Conservation (phyloP, 2,113 vertebrate genomes). For the Tenebrosternarchus preto region DNA sequence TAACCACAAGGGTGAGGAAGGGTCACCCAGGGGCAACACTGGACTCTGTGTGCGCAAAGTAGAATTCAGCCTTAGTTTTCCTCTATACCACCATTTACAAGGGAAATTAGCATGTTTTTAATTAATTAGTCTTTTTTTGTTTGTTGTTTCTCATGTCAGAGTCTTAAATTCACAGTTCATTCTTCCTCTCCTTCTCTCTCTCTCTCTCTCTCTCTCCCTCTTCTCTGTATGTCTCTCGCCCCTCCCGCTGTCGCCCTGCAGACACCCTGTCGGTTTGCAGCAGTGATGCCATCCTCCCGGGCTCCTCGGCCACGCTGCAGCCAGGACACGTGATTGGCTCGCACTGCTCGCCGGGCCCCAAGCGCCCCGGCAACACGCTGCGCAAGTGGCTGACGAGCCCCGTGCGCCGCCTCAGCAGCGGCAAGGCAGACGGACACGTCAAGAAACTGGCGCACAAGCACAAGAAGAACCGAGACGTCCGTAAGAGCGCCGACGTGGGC, state of each 20-base stretch:
- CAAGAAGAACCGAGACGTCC: constrained; percentile 93
- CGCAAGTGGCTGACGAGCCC: constrained; percentile 98
- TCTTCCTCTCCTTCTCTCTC: background rate
- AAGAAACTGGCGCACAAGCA: constrained; percentile 97
- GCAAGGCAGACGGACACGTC: constrained; percentile 93
- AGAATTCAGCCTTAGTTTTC: no score
- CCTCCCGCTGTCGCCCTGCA: no score
- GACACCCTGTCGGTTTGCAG: constrained; percentile 95
- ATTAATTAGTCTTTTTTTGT: no score
- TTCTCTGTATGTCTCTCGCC: no score
- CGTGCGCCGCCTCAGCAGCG: constrained; percentile 93
- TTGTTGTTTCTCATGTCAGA: no score
- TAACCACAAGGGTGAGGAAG: constrained; percentile 92
- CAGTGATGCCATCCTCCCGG: constrained; percentile 92
- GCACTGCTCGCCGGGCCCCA: constrained; percentile 93
- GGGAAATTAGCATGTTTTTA: no score
- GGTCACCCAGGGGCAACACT: background rate
- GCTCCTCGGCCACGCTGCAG: constrained; percentile 89
- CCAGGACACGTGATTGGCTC: constrained; percentile 87
- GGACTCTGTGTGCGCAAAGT: no score
- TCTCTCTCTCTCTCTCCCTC: background rate
- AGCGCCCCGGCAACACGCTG: constrained; percentile 95
- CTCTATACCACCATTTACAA: no score
- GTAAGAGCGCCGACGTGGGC: constrained; percentile 87
- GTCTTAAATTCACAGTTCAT: no score